phyloP scores from a whole-genome alignment of 2,113 vertebrate genomes.

The Saccopteryx bilineata region DNA sequence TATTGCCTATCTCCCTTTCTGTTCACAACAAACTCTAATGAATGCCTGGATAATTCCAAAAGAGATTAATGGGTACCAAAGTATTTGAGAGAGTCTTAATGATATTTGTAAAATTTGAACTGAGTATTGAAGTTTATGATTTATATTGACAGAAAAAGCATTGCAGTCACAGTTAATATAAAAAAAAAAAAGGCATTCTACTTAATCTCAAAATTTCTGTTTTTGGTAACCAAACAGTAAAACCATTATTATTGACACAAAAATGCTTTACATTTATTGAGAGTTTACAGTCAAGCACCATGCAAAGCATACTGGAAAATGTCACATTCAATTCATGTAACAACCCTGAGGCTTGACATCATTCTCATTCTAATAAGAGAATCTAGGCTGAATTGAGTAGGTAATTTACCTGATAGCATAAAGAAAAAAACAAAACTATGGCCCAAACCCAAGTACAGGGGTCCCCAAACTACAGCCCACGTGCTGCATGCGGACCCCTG shows the following conservation, averaged over 20 bases:
- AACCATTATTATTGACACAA: not conserved
- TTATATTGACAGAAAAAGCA: constrained; percentile 13
- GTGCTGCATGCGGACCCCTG: no score
- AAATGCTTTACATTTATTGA: not conserved
- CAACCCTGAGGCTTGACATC: not conserved
- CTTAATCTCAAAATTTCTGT: not conserved
- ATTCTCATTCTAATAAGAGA: not conserved
- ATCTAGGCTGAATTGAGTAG: not conserved
- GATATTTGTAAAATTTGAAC: not conserved
- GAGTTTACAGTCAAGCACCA: constrained; percentile 1
- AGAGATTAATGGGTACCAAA: not conserved
- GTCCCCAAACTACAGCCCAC: no score
- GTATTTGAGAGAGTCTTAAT: not conserved
- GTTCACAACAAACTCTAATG: not conserved
- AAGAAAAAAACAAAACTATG: not conserved
- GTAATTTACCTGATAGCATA: not conserved
- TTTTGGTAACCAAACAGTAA: not conserved
- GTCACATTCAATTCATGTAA: not conserved
- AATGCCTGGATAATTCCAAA: constrained; percentile 5
- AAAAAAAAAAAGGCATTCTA: not conserved
- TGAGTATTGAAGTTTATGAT: not conserved
- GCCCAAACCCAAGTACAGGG: not conserved
- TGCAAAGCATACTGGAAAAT: not conserved
- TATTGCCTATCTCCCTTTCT: not conserved
- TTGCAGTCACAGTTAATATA: not conserved